Evolutionary conservation across 2,797 vertebrate genomes (phyloP), one percentile per base, ranked within the genome.

Genomic region (Loriculus beryllinus): DNA sequence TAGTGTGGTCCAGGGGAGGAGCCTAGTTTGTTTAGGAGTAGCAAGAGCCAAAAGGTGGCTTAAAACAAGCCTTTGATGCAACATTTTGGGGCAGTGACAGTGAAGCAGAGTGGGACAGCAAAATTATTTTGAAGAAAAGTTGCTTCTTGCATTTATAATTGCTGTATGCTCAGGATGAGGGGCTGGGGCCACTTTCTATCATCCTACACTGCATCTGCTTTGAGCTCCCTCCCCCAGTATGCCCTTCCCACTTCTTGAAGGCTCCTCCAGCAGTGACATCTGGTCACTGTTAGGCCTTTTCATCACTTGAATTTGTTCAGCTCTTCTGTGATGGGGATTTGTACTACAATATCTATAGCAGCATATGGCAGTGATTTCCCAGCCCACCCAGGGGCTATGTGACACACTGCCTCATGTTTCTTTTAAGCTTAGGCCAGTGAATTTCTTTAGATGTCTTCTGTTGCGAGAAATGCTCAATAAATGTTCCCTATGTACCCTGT

Each of bases 401-500:
- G 56, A 20, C 59, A 20, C 4, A 1, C 39, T 13, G 57, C 33
- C 40, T 18, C 60, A 2, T 33, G 35, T 12, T 48, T n/a, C 68
- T 74, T 37, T 12, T 12, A 23, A 43, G 48, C 26, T 23, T 12
- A 14, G 60, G n/a, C 28, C 75, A 68, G 22, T 5, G 2, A 9
- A 10, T 28, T 33, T 45, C 74, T 39, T 14, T 37, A 52, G 4
- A 11, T 17, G 31, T 33, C 67, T 62, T 11, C 56, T 35, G 47
- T 28, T 56, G 33, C 52, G 47, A 42, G 63, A 42, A 62, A 48
- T 6, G 40, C 18, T 28, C 33, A 4, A 8, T 5, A 57, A 12
- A 16, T 8, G 0, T 11, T 35, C 29, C 15, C 12, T 6, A 1
- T 1, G 3, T 39, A 15, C 16, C 17, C 65, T 22, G 28, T 3